These are phyloP conservation scores for Malurus elegans DNA, from an alignment of 2,113 vertebrate genomes.

Conservation along the genomic window DNA sequence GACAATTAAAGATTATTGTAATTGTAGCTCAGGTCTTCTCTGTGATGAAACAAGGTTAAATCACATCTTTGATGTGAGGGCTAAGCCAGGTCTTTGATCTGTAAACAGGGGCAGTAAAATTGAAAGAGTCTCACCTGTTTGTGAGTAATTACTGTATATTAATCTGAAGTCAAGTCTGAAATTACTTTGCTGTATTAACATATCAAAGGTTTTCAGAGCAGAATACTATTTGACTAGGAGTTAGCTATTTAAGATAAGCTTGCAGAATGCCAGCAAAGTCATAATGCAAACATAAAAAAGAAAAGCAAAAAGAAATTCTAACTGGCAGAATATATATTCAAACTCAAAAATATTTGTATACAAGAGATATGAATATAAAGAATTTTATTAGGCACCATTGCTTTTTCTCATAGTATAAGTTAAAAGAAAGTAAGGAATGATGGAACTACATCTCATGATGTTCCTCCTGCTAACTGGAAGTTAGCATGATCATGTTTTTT, in stretches of 20 bases:
- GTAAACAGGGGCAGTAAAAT: conserved; percentile 23
- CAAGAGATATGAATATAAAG: background rate
- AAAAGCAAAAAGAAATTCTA: background rate
- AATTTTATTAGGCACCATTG: background rate
- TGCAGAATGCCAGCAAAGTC: background rate
- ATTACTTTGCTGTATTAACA: conserved; percentile 20
- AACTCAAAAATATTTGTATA: background rate
- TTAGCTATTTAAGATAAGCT: conserved; percentile 11
- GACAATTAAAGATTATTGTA: conserved; percentile 26
- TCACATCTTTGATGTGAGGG: conserved; percentile 20
- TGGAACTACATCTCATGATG: background rate
- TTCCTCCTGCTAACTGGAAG: background rate
- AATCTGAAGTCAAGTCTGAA: conserved; percentile 24
- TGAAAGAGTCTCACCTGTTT: conserved; percentile 26
- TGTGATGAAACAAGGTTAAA: conserved; percentile 30
- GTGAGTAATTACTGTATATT: conserved; percentile 27
- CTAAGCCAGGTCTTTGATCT: conserved; percentile 37
- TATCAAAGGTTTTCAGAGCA: conserved; percentile 41
- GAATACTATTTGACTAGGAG: background rate
- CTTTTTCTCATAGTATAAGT: background rate
- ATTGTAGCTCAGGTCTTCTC: background rate
- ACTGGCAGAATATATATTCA: background rate
- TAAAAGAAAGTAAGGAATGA: background rate
- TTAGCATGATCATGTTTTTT: background rate
- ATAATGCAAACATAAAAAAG: background rate